Evolutionary conservation across 2,888 invertebrate species (phyloP), one percentile per base, ranked within the genome.

Genomic region (Drosophila demipolita): DNA sequence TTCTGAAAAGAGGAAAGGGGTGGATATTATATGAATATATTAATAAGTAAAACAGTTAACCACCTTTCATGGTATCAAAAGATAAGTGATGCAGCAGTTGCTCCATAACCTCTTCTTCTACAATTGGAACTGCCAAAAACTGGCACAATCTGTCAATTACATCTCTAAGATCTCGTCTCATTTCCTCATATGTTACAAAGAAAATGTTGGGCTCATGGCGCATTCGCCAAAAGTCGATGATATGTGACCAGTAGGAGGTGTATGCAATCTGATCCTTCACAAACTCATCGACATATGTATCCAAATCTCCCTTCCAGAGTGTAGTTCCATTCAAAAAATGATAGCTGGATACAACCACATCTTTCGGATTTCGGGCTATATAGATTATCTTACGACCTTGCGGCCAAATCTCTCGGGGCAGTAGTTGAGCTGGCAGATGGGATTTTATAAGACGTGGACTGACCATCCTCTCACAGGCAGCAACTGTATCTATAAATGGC

Each of bases 321-420:
- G 95, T 95, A 0, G 95, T 95, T 53, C 94, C 94, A 72, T 95
- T 94, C 0, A 95, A 91, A 71, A 95, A 94, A 91, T 97, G 95
- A 86, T 95, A 97, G 91, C 95, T 97, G 0, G 97, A 97, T 0
- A 97, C 96, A 0, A 95, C 95, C 0, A 97, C 96, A 91, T 97
- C 97, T 91, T 97, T 96, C 0, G 97, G 97, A 92, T 98, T 97
- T 73, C 98, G 94, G 0, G 96, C 96, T 0, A 97, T 95, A 87
- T 97, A 98, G 48, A 98, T 94, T 35, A 97, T 94, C 94, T 96
- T 58, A 0, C 68, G 48, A 12, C 82, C 82, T 1, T 78, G 60
- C 5, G 62, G 60, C 88, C 88, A 90, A 5, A 89, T 29, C 20
- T 82, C 67, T 7, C 64, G 64, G 0, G 88, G 90, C 32, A 90